Evolutionary conservation across 2,888 invertebrate species (phyloP).

Genomic region (Athetis lepigone): DNA sequence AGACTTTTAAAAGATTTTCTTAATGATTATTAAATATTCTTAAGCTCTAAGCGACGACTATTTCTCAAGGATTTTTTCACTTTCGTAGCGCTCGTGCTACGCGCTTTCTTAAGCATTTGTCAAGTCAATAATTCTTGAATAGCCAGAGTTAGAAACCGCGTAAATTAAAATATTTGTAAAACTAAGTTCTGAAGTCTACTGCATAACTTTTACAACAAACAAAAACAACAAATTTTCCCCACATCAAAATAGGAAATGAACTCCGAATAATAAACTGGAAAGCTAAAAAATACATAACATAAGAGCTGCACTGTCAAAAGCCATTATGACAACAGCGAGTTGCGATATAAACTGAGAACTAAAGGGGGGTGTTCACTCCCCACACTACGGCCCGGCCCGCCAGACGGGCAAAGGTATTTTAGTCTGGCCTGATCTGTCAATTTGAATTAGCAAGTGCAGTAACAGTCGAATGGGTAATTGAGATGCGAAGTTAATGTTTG

Average conservation of each 20-base stretch:
- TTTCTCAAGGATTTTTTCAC: neutral
- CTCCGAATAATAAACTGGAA: conserved; percentile 18
- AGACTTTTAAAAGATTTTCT: too few species aligned
- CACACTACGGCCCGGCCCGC: conserved; percentile 66
- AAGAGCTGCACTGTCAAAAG: conserved; percentile 79
- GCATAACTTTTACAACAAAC: neutral
- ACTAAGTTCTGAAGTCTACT: too few species aligned
- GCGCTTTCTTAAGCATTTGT: conserved; percentile 3
- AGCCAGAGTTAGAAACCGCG: too few species aligned
- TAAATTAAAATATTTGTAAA: too few species aligned
- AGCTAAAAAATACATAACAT: conserved; percentile 57
- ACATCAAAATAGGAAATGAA: conserved; percentile 16
- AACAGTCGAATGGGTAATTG: conserved; percentile 77
- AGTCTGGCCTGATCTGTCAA: conserved; percentile 89
- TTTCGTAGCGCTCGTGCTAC: conserved; percentile 26
- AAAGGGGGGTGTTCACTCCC: conserved; percentile 67
- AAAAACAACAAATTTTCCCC: neutral
- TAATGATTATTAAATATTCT: neutral
- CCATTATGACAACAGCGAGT: conserved; percentile 79
- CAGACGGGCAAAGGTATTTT: conserved; percentile 84
- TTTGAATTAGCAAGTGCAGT: conserved; percentile 86
- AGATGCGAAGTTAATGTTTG: conserved; percentile 61
- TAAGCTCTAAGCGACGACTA: neutral
- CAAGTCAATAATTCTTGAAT: conserved; percentile 15
- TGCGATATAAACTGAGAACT: conserved; percentile 69